Conservation (phyloP, 2,888 invertebrate species). For the Phyllotreta cruciferae region DNA sequence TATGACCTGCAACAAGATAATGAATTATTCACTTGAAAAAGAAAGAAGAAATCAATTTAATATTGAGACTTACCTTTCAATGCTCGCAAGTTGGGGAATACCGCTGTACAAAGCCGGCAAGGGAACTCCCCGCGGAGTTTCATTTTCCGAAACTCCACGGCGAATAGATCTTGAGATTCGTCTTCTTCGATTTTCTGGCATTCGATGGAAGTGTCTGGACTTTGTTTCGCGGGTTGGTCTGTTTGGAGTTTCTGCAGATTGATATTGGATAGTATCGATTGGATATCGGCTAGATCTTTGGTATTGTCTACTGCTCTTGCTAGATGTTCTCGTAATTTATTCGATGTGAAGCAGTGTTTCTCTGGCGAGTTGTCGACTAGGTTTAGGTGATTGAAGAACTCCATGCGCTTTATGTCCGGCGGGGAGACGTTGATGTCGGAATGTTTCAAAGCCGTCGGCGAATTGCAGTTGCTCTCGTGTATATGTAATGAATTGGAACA, state of each 20-base stretch:
- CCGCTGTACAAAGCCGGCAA: constrained; percentile 85
- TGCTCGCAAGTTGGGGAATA: constrained; percentile 88
- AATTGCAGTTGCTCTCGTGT: constrained; percentile 67
- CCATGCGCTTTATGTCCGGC: constrained; percentile 72
- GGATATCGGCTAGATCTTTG: constrained; percentile 85
- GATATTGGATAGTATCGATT: constrained; percentile 81
- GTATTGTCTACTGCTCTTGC: constrained; percentile 62
- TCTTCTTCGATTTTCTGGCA: constrained; percentile 64
- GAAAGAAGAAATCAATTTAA: too few relatives aligned
- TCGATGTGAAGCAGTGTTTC: constrained; percentile 42
- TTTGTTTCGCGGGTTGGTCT: constrained; percentile 45
- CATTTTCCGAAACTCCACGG: constrained; percentile 87
- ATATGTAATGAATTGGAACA: constrained; percentile 72
- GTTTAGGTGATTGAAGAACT: constrained; percentile 83
- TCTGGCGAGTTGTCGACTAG: constrained; percentile 73
- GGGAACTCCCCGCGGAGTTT: constrained; percentile 89
- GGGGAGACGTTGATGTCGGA: constrained; percentile 60
- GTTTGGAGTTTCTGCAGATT: constrained; percentile 71
- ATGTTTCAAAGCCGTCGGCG: constrained; percentile 44
- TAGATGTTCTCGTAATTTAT: constrained; percentile 50
- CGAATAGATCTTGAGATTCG: constrained; percentile 84
- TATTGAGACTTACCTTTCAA: constrained; percentile 67
- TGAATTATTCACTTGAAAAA: too few relatives aligned
- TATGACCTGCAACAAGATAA: constrained; percentile 66
- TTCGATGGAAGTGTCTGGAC: constrained; percentile 39